Percentiles rank a stretch among this genome's conserved stretches.
phyloP scores from a whole-genome alignment of 2,888 invertebrate species.

The Alentia gelatinosa region DNA sequence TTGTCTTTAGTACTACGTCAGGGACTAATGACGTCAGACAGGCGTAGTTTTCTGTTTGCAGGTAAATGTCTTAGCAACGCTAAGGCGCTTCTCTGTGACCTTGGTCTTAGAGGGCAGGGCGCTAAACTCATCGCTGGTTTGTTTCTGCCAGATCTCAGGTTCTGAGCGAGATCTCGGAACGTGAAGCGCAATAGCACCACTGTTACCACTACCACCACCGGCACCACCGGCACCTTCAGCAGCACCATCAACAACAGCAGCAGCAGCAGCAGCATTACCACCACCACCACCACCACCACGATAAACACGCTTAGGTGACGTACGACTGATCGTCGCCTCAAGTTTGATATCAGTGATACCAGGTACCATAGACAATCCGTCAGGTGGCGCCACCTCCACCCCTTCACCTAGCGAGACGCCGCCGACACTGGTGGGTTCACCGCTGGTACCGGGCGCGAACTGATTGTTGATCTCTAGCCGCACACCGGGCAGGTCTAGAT shows the following conservation, averaged over 20 bases:
- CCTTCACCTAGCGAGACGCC: background rate
- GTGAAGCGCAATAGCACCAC: too few species aligned
- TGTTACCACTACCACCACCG: too few species aligned
- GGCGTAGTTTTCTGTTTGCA: slow-evolving; percentile 10
- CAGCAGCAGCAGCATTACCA: too few species aligned
- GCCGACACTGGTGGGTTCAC: background rate
- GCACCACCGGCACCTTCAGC: too few species aligned
- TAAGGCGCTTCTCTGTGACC: background rate
- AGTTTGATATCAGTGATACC: slow-evolving; percentile 56
- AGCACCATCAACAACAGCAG: too few species aligned
- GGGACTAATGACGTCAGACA: background rate
- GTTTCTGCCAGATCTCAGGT: slow-evolving; percentile 19
- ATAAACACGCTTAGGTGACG: slow-evolving; percentile 21
- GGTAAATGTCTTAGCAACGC: background rate
- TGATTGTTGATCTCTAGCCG: slow-evolving; percentile 58
- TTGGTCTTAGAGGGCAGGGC: background rate
- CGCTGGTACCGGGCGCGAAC: slow-evolving; percentile 19
- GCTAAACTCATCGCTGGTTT: background rate
- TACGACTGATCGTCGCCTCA: slow-evolving; percentile 56
- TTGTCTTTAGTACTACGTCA: too few species aligned
- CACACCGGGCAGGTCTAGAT: slow-evolving; percentile 52
- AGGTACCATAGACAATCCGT: background rate
- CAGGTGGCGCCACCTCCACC: background rate
- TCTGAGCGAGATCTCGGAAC: background rate
- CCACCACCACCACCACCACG: background rate